Evolutionary conservation across 92 coral and sea anemone genomes (phyloP), one percentile per base, ranked within the genome.

Genomic region (Porites cylindrica): DNA sequence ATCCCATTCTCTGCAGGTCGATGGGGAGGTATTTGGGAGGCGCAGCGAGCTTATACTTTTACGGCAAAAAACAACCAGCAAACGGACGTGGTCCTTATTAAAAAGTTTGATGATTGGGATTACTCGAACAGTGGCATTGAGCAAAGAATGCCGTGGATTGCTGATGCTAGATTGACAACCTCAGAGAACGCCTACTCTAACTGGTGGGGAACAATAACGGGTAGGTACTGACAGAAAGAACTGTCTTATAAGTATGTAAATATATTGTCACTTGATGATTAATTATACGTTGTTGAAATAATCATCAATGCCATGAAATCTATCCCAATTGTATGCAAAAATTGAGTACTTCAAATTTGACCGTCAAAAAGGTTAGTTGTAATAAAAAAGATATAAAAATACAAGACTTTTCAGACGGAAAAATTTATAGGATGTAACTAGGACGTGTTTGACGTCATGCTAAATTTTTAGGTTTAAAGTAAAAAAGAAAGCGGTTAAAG

Each of bases 11-110:
- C 12, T 69, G 14, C 32, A 90, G 98, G 91, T 60, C 98, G 91
- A 23, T 90, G 94, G 91, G 98, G 98, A 81, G 98, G 98, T 8
- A 88, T 94, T 18, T 94, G 98, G 98, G 56, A 60, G 73, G 94
- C 98, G 21, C 89, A 59, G 12, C 90, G 92, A 67, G 75, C 86
- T 1, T 94, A 93, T 82, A 85, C 93, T 26, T 94, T 94, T 69
- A 70, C 84, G 20, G 90, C 94, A 18, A 82, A 76, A 29, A 70
- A 83, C 66, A 93, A 91, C 74, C 76, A 75, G 7, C 98, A 94
- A 88, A 90, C 96, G 1, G 82, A 88, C 58, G 79, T 94, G 5
- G 56, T 84, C 50, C 92, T 94, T 6, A 68, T 85, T 10, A 84
- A 77, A 66, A 94, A 87, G 86, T 94, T 94, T 64, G 96, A 93